Percentiles rank a stretch among this genome's conserved stretches.
Evolutionary conservation across 2,888 invertebrate genomes (phyloP).

Genomic region (Parthenolecanium corni): DNA sequence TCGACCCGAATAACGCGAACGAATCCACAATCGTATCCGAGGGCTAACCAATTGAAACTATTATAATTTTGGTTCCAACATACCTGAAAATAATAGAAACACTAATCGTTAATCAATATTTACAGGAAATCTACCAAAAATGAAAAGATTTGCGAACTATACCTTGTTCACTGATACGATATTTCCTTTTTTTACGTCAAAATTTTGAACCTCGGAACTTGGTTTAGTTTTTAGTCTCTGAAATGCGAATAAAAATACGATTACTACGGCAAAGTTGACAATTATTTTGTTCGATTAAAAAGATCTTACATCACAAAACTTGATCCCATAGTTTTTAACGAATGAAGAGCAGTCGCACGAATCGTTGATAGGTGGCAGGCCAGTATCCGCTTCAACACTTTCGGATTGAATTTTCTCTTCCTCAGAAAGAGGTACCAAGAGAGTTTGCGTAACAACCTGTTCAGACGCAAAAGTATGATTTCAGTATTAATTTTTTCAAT

Average conservation of each 20-base stretch:
- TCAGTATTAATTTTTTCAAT: not conserved
- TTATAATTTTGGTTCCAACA: conserved; percentile 31
- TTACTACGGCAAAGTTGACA: not conserved
- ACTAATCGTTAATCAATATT: not conserved
- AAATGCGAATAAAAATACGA: not conserved
- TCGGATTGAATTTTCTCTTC: not conserved
- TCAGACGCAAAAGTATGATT: not conserved
- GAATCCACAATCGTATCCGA: conserved; percentile 31
- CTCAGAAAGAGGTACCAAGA: conserved; percentile 1
- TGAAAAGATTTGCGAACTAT: not conserved
- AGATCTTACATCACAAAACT: conserved; percentile 13
- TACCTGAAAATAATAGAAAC: conserved; percentile 16
- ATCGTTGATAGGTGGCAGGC: not conserved
- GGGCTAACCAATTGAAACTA: conserved; percentile 29
- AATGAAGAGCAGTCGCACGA: not conserved
- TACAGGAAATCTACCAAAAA: not conserved
- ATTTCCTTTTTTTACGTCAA: not conserved
- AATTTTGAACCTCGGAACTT: not conserved
- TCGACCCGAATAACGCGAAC: conserved; percentile 28
- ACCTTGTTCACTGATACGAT: conserved; percentile 16
- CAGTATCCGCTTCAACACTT: not conserved
- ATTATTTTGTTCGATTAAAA: not conserved
- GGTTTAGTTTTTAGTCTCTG: conserved; percentile 8
- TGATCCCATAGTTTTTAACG: conserved; percentile 1
- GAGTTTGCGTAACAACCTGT: conserved; percentile 6